Evolutionary conservation across 2,888 invertebrate genomes (phyloP).

Genomic region (Octonoba sinensis): DNA sequence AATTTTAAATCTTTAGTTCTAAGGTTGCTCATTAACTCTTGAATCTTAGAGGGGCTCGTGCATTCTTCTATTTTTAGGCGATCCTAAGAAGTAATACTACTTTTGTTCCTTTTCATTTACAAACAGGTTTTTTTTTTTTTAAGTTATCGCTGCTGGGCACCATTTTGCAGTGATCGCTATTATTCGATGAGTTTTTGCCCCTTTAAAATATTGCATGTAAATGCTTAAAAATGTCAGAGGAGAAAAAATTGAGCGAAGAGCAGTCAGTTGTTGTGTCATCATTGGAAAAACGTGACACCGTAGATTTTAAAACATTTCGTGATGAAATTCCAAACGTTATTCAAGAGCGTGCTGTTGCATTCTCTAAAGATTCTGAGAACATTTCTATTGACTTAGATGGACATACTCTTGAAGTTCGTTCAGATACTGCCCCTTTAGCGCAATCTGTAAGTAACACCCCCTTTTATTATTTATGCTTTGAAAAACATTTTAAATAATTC

Average conservation of each 20-base stretch:
- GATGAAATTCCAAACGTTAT: constrained; percentile 48
- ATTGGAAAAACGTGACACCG: background rate
- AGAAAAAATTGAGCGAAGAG: background rate
- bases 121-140: background rate
- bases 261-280: background rate
- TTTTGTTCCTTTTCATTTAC: no score
- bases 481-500: no score
- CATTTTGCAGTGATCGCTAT: background rate
- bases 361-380: constrained; percentile 46
- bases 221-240: constrained; percentile 9
- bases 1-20: background rate
- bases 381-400: constrained; percentile 27
- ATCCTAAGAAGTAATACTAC: no score
- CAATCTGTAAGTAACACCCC: constrained; percentile 25
- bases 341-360: constrained; percentile 32
- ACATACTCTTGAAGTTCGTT: background rate
- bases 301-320: constrained; percentile 4
- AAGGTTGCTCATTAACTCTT: no score
- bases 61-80: no score
- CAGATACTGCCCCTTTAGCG: constrained; percentile 22
- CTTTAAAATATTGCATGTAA: background rate
- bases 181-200: no score
- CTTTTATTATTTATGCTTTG: background rate
- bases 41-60: no score
- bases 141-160: background rate